phyloP scores from a whole-genome alignment of 2,797 vertebrate genomes.

The Hephaestus fuliginosus region DNA sequence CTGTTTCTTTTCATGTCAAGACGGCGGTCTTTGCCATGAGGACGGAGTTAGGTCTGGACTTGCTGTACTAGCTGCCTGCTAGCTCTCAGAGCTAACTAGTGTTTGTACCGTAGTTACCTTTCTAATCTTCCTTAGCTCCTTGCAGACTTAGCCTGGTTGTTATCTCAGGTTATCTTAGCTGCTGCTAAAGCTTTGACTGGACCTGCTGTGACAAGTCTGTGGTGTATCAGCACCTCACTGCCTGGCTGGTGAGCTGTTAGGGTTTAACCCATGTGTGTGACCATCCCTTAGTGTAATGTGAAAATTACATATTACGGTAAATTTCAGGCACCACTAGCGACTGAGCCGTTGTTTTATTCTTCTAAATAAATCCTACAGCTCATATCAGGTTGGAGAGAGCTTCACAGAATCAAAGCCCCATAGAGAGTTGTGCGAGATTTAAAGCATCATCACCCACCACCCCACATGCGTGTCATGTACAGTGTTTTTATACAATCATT shows the following conservation, averaged over 20 bases:
- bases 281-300: neutral
- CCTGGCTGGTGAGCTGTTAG: constrained; percentile 44
- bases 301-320: neutral
- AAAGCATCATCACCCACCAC: constrained; percentile 8
- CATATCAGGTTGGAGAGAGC: neutral
- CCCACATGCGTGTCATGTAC: constrained; percentile 15
- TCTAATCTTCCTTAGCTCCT: constrained; percentile 52
- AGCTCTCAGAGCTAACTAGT: constrained; percentile 47
- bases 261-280: constrained; percentile 12
- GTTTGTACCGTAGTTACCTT: constrained; percentile 55
- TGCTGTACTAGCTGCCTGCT: constrained; percentile 37
- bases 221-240: constrained; percentile 54
- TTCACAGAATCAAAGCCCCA: neutral
- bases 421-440: constrained; percentile 7
- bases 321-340: neutral
- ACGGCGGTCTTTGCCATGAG: constrained; percentile 19
- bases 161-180: constrained; percentile 63
- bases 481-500: constrained; percentile 25
- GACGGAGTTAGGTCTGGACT: constrained; percentile 42
- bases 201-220: constrained; percentile 69
- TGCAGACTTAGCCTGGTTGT: constrained; percentile 62
- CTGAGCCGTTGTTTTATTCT: neutral
- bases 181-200: constrained; percentile 44
- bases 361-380: neutral
- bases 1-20: constrained; percentile 55